phyloP scores from a whole-genome alignment of 64 coral and sea anemone genomes.

The Montipora foliosa region DNA sequence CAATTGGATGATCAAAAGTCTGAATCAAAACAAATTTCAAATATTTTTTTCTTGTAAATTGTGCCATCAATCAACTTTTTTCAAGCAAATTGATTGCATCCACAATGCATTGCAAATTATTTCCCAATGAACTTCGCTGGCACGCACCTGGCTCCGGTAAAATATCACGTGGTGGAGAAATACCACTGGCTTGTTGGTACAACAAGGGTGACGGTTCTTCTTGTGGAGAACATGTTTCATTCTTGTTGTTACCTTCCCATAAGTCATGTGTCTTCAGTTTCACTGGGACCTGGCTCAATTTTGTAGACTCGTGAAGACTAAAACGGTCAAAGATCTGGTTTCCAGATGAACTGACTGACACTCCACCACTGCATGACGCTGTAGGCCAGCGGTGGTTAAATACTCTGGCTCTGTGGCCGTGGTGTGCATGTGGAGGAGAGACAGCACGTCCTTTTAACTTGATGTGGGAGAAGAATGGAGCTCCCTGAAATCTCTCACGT shows the following conservation, averaged over 20 bases:
- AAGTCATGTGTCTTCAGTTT: not conserved
- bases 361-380: no score
- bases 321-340: not conserved
- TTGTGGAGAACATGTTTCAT: not conserved
- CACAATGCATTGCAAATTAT: conserved; percentile 54
- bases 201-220: not conserved
- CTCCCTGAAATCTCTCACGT: not conserved
- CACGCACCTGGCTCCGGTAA: not conserved
- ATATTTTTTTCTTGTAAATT: not conserved
- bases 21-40: not conserved
- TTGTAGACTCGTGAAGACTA: not conserved
- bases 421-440: not conserved
- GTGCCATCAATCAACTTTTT: not conserved
- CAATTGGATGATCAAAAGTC: not conserved
- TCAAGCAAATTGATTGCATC: conserved; percentile 54
- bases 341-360: not conserved
- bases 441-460: not conserved
- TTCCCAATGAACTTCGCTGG: not conserved
- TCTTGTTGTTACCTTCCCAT: not conserved
- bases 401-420: not conserved
- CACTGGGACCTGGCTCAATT: not conserved
- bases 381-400: conserved; percentile 15
- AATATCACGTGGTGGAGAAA: not conserved
- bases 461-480: not conserved
- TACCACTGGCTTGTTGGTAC: not conserved